Conservation (phyloP, 2,113 vertebrate genomes). For the Hiodon alosoides region DNA sequence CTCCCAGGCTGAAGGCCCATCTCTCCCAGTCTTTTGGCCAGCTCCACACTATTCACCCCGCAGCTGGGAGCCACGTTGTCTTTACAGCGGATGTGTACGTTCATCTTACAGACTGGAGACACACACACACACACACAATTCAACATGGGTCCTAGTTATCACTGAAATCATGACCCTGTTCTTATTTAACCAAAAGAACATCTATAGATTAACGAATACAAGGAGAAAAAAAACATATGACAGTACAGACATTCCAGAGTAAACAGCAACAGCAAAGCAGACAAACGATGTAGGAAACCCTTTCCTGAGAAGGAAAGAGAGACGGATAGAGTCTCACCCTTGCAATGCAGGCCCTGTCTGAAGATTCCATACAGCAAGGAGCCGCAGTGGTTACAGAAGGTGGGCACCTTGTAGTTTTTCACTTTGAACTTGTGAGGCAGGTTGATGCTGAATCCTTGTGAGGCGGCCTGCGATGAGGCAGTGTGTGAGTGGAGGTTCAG, state of each 20-base stretch:
- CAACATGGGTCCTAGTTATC: too few relatives aligned
- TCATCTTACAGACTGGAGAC: conserved; percentile 89
- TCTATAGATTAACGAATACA: too few relatives aligned
- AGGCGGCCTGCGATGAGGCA: conserved; percentile 58
- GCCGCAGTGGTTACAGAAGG: conserved; percentile 95
- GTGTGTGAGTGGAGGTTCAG: neutral
- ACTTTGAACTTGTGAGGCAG: conserved; percentile 86
- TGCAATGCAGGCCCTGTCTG: conserved; percentile 90
- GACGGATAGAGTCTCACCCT: conserved; percentile 71
- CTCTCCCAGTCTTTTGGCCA: conserved; percentile 85
- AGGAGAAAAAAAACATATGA: neutral
- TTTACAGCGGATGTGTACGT: conserved; percentile 90
- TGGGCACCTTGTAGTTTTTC: conserved; percentile 92
- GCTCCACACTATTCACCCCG: conserved; percentile 85
- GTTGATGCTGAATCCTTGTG: conserved; percentile 92
- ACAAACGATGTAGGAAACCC: neutral
- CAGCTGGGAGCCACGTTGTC: conserved; percentile 89
- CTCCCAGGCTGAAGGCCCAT: conserved; percentile 89
- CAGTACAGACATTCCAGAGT: neutral
- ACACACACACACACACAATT: neutral
- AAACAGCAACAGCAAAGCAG: neutral
- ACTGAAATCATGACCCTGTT: too few relatives aligned
- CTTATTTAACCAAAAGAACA: too few relatives aligned
- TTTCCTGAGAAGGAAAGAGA: neutral
- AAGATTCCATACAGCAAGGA: conserved; percentile 92